These are phyloP conservation scores for Platerodrilus igneus DNA, from an alignment of 2,888 invertebrate species.

Conservation along the genomic window DNA sequence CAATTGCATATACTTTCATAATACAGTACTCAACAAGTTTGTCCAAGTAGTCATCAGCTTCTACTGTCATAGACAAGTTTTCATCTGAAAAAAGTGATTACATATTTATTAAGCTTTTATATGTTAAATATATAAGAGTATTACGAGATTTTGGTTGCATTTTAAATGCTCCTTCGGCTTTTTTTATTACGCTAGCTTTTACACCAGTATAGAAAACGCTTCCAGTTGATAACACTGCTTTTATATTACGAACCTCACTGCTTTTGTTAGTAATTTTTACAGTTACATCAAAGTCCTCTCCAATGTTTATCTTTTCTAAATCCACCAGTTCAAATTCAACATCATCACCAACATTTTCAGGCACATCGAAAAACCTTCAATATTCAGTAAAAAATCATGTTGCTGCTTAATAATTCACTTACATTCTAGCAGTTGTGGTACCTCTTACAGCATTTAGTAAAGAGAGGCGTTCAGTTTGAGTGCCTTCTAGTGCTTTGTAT, in stretches of 20 bases:
- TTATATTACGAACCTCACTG: conserved; percentile 57
- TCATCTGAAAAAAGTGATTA: conserved; percentile 49
- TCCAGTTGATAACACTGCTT: conserved; percentile 61
- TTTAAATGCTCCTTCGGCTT: conserved; percentile 60
- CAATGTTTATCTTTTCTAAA: conserved; percentile 65
- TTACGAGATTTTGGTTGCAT: conserved; percentile 62
- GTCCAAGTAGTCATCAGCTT: conserved; percentile 67
- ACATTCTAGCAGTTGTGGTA: conserved; percentile 62
- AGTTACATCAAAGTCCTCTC: conserved; percentile 62
- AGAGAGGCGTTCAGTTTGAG: conserved; percentile 66
- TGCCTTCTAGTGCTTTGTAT: conserved; percentile 71
- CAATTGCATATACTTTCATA: conserved; percentile 74
- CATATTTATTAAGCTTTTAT: too few species aligned
- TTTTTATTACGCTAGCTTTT: conserved; percentile 64
- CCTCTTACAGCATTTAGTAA: conserved; percentile 71
- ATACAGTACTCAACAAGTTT: conserved; percentile 75
- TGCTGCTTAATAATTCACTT: conserved; percentile 18
- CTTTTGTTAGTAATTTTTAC: conserved; percentile 64
- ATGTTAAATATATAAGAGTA: too few species aligned
- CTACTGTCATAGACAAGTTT: conserved; percentile 53
- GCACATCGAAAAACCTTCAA: conserved; percentile 58
- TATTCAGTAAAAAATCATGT: conserved; percentile 23
- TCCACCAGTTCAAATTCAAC: conserved; percentile 64
- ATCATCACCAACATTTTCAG: conserved; percentile 55
- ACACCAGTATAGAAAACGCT: conserved; percentile 77